Evolutionary conservation across 2,797 vertebrate genomes (phyloP), one percentile per base, ranked within the genome.

Genomic region (Hoplostethus atlanticus): DNA sequence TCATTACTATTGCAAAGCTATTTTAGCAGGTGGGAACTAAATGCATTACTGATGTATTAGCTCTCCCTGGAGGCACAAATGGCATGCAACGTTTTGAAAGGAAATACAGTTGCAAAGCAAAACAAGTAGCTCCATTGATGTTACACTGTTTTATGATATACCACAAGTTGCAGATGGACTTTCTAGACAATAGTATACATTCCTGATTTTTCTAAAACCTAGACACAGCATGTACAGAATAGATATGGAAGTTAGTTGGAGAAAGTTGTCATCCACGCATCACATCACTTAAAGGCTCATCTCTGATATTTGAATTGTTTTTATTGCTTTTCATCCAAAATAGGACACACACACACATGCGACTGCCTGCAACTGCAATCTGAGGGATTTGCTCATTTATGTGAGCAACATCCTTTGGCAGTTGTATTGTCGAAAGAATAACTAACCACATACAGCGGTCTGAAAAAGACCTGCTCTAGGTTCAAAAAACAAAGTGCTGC

Each of bases 361-460:
- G 91, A 93, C 88, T 87, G 90, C 92, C 90, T 92, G 87, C 91
- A 92, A 89, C 89, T 92, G 88, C 90, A 93, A 89, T 87, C 87
- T 89, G 83, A 90, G 90, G 85, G 84, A 86, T 87, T 90, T 90
- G 85, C 77, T 93, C 81, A 74, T 91, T 86, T 77, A 55, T 83
- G 82, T 79, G 87, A 90, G 92, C 87, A 76, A 86, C 81, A 75
- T 84, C 89, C 71, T 87, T 75, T 81, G 63, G 79, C 91, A 89
- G 91, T 93, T 89, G 84, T 84, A 83, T 87, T 68, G 76, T 84
- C 86, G 77, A 86, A 80, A 89, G 71, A 88, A 84, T 79, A 91
- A 90, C 77, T 79, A 89, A 88, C 89, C 83, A 79, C 86, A 79
- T 86, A 87, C 84, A 76, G 82, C 28, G 79, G 85, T 93, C 91